These are phyloP conservation scores for Brachypalpus laphriformis DNA, from an alignment of 2,888 invertebrate species.

Conservation along the genomic window DNA sequence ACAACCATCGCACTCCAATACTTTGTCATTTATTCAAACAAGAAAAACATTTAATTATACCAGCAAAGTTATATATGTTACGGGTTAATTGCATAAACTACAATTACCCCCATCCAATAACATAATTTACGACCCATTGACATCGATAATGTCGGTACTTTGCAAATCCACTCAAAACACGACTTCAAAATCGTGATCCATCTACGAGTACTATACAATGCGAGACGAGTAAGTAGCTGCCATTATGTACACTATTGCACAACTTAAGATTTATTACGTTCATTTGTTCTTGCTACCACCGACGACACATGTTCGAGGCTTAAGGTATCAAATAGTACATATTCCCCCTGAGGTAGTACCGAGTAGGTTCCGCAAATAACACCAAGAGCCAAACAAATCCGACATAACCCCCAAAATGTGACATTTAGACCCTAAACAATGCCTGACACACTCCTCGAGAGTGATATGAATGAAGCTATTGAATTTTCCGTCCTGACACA, in stretches of 20 bases:
- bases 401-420: constrained; percentile 7
- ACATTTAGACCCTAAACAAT: constrained; percentile 13
- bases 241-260: constrained; percentile 25
- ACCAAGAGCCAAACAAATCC: too few relatives aligned
- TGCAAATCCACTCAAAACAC: constrained; percentile 28
- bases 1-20: not conserved
- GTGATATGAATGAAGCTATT: not conserved
- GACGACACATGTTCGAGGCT: constrained; percentile 9
- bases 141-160: constrained; percentile 12
- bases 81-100: constrained; percentile 17
- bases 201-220: not conserved
- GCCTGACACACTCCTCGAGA: not conserved
- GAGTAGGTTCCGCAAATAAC: not conserved
- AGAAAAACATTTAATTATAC: constrained; percentile 2
- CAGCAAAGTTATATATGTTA: not conserved
- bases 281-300: constrained; percentile 12
- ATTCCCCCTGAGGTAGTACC: not conserved
- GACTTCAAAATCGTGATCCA: constrained; percentile 52
- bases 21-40: not conserved
- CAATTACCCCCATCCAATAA: constrained; percentile 26
- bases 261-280: constrained; percentile 26
- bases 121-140: constrained; percentile 58
- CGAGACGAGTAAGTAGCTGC: not conserved
- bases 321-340: not conserved
- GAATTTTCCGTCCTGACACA: not conserved